Percentiles rank a stretch among this genome's conserved stretches.
Conservation (phyloP, 2,113 vertebrate species). For the Elephas maximus region DNA sequence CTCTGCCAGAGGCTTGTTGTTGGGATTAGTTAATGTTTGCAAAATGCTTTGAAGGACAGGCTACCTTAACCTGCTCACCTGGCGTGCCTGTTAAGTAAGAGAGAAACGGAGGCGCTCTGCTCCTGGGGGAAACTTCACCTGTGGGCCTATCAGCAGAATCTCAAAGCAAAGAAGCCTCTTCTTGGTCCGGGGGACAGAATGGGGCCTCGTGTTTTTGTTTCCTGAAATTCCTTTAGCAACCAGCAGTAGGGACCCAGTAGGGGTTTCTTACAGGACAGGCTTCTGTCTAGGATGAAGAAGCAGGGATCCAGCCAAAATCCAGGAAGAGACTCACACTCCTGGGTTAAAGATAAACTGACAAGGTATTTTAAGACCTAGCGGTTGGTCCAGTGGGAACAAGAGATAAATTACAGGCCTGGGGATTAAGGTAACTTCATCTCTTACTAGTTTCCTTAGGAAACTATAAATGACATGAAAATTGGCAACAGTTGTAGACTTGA, state of each 20-base stretch:
- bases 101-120: accelerated
- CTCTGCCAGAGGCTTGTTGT: background rate
- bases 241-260: conserved; percentile 42
- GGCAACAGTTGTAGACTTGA: conserved; percentile 35
- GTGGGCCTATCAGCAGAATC: background rate
- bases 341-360: conserved; percentile 83
- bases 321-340: conserved; percentile 66
- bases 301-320: conserved; percentile 64
- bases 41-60: conserved; percentile 42
- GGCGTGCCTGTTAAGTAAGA: background rate
- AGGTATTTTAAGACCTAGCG: conserved; percentile 78
- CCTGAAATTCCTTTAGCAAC: conserved; percentile 35
- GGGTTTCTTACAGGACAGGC: conserved; percentile 18
- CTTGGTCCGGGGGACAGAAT: background rate
- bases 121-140: background rate
- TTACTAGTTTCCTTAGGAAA: conserved; percentile 58
- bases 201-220: background rate
- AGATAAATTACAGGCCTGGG: conserved; percentile 72
- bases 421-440: conserved; percentile 73
- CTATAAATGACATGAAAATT: conserved; percentile 68
- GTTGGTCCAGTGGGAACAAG: conserved; percentile 70
- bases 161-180: background rate
- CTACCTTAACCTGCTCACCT: conserved; percentile 17
- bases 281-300: conserved; percentile 76
- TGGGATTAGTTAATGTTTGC: conserved; percentile 58